Evolutionary conservation across 2,888 invertebrate genomes (phyloP), one percentile per base, ranked within the genome.

Genomic region (Periphyllus acericola): DNA sequence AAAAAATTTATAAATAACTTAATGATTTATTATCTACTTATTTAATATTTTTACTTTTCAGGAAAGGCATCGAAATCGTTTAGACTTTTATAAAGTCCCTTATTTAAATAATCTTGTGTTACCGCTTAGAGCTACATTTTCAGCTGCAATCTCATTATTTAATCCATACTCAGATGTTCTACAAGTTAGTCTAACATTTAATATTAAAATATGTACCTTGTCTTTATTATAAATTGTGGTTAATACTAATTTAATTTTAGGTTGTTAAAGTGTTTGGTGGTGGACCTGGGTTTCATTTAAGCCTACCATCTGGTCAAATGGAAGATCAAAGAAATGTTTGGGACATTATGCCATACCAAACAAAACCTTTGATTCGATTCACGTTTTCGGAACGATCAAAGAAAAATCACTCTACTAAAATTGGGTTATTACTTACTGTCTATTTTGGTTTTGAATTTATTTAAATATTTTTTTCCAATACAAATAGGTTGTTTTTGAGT

Each of bases 291-390:
- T 87, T 87, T 81, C 80, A 74, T 2, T 32, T 87, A 74, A 87
- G 80, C 9, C 25, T 87, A 32, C 80, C 80, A 46, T 87, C 87
- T 66, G 87, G 80, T 34, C 79, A 81, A 81, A 87, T 87, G 87
- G 87, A 87, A 87, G 87, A 87, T 17, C 87, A 81, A 81, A 87
- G 87, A 87, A 87, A 74, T 81, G 81, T 87, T 81, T 87, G 87
- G 87, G 87, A 87, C 29, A 87, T 87, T 75, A 81, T 87, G 87
- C 87, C 87, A 81, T 87, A 81, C 21, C 87, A 87, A 81, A 81
- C 80, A 46, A 87, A 87, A 75, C 80, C 87, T 55, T 60, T 87
- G 21, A 87, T 87, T 81, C 60, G 80, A 46, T 87, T 87, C 6
- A 87, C 80, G 75, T 87, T 87, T 40, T 74, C 87, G 74, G 87